Evolutionary conservation across 1,140 invertebrate species (phyloP), one percentile per base, ranked within the genome.

Genomic region (Leguminivora glycinivorella): DNA sequence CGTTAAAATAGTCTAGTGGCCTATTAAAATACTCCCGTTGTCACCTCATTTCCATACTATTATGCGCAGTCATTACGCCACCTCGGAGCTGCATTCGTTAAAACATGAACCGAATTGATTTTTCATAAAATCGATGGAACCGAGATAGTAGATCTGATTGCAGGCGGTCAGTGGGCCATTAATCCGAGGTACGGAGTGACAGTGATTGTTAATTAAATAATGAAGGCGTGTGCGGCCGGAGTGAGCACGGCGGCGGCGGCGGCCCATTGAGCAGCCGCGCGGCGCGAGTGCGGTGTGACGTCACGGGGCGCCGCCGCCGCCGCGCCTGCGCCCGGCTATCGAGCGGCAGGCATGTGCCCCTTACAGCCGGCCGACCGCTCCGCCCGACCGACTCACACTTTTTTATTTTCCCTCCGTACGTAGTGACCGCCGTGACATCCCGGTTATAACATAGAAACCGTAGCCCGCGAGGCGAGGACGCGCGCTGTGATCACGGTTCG

Each of bases 321-420:
- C 85, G 80, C 88, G 86, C 87, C 88, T 73, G 88, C 88, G 84
- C 84, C 78, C 83, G 75, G 67, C 80, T 90, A 88, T 89, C 85
- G 88, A 89, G 80, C 88, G 87, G 87, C 87, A 90, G 87, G 87
- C 87, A 90, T 89, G 87, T 88, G 85, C 83, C 87, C 79, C 78
- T 85, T 81, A 79, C 87, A 78, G 86, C 83, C 85, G 87, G 84
- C 80, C 84, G 75, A 83, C 75, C 82, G 82, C 83, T 87, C 86
- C 85, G 77, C 87, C 88, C 85, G 84, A 83, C 76, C 75, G 72
- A 79, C 79, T 81, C 85, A 84, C 82, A 85, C 81, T 85, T 90
- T 88, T 90, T 85, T 87, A 90, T 90, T 89, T 90, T 86, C 83
- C 83, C 77, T 79, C 77, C 81, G 83, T 81, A 82, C 84, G 81